These are phyloP conservation scores for Pangasius larnaudii DNA, from an alignment of 2,797 vertebrate genomes.

Conservation along the genomic window DNA sequence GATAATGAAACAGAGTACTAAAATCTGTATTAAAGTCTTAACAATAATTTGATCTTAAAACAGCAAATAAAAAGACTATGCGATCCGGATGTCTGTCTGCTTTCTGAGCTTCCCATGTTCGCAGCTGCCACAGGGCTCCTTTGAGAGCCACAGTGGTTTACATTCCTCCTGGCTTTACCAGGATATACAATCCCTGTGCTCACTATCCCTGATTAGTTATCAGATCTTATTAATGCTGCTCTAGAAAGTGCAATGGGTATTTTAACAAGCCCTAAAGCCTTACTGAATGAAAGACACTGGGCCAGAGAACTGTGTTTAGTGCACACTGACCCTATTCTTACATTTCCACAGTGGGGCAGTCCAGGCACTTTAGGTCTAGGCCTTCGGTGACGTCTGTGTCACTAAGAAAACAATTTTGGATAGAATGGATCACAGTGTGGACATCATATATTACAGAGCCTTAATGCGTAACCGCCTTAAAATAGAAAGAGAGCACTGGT, in stretches of 20 bases:
- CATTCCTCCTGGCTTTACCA: slow-evolving; percentile 77
- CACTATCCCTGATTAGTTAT: slow-evolving; percentile 72
- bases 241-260: slow-evolving; percentile 67
- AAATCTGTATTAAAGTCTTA: slow-evolving; percentile 78
- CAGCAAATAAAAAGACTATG: slow-evolving; percentile 70
- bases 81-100: slow-evolving; percentile 60
- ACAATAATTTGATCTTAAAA: slow-evolving; percentile 83
- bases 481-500: slow-evolving; percentile 5
- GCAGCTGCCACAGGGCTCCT: slow-evolving; percentile 75
- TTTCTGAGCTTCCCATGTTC: slow-evolving; percentile 58
- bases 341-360: slow-evolving; percentile 30
- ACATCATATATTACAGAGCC: not conserved
- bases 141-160: slow-evolving; percentile 68
- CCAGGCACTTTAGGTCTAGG: not conserved
- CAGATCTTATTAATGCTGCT: slow-evolving; percentile 69
- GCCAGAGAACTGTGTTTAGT: slow-evolving; percentile 36
- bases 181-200: slow-evolving; percentile 73
- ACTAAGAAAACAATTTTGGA: slow-evolving; percentile 34
- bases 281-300: slow-evolving; percentile 48
- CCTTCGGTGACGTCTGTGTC: slow-evolving; percentile 9
- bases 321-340: slow-evolving; percentile 51
- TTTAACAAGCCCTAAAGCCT: slow-evolving; percentile 66
- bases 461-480: not conserved
- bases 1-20: slow-evolving; percentile 73
- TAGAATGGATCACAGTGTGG: slow-evolving; percentile 18